Percentiles rank a stretch among this genome's conserved stretches.
These are phyloP conservation scores for Wasmannia auropunctata DNA, from an alignment of 1,140 invertebrate species.

Conservation along the genomic window DNA sequence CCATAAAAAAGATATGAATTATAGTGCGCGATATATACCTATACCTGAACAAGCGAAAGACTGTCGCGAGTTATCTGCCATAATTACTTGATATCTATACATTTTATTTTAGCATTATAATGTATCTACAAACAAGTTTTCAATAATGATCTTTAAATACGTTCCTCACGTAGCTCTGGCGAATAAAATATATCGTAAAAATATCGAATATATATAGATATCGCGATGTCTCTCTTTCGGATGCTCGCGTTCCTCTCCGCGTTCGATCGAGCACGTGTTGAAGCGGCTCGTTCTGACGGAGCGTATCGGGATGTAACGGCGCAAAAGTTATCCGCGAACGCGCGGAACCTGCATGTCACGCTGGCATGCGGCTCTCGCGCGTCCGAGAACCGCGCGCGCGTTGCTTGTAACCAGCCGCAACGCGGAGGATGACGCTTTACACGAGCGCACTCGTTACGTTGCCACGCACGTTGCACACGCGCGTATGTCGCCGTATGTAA, in stretches of 20 bases:
- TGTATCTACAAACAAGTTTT: no score
- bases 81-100: background rate
- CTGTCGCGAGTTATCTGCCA: no score
- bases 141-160: background rate
- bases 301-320: background rate
- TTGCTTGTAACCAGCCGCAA: conserved; percentile 14
- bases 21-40: background rate
- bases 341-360: conserved; percentile 25
- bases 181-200: background rate
- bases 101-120: background rate
- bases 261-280: background rate
- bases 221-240: background rate
- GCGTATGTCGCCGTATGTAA: background rate
- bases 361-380: conserved; percentile 6
- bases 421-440: conserved; percentile 34
- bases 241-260: background rate
- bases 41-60: background rate
- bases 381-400: background rate
- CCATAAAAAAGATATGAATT: background rate
- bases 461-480: background rate
- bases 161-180: background rate
- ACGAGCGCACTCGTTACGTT: background rate
- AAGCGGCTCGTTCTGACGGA: background rate
- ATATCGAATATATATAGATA: background rate
- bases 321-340: conserved; percentile 32